Evolutionary conservation across 2,888 invertebrate genomes (phyloP).

Genomic region (Pseudococcus viburni): DNA sequence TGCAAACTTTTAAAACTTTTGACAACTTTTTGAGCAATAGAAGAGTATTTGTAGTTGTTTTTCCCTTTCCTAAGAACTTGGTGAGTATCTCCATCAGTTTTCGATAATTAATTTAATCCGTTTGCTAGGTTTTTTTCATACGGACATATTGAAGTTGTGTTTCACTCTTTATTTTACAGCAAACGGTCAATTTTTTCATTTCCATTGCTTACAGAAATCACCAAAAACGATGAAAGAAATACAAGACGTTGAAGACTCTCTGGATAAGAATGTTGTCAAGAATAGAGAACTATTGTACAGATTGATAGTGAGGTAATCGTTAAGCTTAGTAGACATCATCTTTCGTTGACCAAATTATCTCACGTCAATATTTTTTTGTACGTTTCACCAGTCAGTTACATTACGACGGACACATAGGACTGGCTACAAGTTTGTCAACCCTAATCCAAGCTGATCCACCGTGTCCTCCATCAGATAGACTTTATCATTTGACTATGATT

Average conservation of each 20-base stretch:
- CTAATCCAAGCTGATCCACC: slow-evolving; percentile 92
- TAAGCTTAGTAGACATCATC: not conserved
- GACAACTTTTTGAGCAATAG: not conserved
- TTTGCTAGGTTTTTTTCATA: not conserved
- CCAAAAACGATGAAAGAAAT: slow-evolving; percentile 62
- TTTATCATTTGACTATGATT: slow-evolving; percentile 85
- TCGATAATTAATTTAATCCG: not conserved
- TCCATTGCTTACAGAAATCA: not conserved
- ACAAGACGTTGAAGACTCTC: slow-evolving; percentile 29
- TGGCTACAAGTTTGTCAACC: slow-evolving; percentile 88
- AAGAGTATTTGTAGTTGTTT: no score
- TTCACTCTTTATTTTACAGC: not conserved
- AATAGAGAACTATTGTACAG: slow-evolving; percentile 91
- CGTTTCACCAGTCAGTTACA: slow-evolving; percentile 85
- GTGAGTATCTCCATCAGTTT: not conserved
- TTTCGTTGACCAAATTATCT: not conserved
- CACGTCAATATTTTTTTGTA: not conserved
- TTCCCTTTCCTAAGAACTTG: not conserved
- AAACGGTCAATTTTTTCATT: not conserved
- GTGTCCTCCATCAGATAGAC: slow-evolving; percentile 94
- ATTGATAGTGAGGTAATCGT: slow-evolving; percentile 87
- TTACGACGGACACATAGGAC: slow-evolving; percentile 96
- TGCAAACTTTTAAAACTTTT: not conserved
- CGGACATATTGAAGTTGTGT: not conserved
- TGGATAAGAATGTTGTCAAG: slow-evolving; percentile 74